A percentile compares a stretch with the other conserved stretches of the same genome.
These are phyloP conservation scores for Exephanes ischioxanthus DNA, from an alignment of 2,888 invertebrate species.

Conservation along the genomic window DNA sequence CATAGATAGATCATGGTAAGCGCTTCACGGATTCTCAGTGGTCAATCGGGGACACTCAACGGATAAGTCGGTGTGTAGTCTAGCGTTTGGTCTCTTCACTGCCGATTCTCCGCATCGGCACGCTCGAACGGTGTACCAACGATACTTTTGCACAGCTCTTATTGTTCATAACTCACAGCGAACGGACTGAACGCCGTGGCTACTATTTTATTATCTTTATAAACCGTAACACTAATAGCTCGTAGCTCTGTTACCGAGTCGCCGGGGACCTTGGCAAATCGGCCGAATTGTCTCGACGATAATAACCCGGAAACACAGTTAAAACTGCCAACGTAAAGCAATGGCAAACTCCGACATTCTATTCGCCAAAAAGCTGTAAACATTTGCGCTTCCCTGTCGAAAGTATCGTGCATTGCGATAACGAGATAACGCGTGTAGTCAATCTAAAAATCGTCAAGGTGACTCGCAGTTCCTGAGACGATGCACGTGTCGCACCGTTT, in stretches of 20 bases:
- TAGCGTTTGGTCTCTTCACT: background rate
- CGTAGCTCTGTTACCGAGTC: background rate
- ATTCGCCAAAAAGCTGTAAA: conserved; percentile 2
- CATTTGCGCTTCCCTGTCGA: background rate
- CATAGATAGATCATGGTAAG: background rate
- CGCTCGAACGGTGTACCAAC: background rate
- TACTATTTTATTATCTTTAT: background rate
- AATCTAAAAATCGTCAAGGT: background rate
- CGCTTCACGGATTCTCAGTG: background rate
- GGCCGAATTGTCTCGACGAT: background rate
- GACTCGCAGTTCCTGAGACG: background rate
- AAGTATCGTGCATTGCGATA: background rate
- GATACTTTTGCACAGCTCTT: background rate
- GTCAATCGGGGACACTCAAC: conserved; percentile 10
- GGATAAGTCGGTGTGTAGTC: conserved; percentile 6
- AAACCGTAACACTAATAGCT: background rate
- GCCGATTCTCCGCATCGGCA: background rate
- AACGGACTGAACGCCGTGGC: background rate
- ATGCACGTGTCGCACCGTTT: background rate
- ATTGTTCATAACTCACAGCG: background rate
- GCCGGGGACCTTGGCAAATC: background rate
- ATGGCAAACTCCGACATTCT: background rate
- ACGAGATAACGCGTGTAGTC: background rate
- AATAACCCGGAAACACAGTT: background rate
- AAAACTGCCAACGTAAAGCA: background rate